Evolutionary conservation across 2,113 vertebrate genomes (phyloP).

Genomic region (Hypanus sabinus): DNA sequence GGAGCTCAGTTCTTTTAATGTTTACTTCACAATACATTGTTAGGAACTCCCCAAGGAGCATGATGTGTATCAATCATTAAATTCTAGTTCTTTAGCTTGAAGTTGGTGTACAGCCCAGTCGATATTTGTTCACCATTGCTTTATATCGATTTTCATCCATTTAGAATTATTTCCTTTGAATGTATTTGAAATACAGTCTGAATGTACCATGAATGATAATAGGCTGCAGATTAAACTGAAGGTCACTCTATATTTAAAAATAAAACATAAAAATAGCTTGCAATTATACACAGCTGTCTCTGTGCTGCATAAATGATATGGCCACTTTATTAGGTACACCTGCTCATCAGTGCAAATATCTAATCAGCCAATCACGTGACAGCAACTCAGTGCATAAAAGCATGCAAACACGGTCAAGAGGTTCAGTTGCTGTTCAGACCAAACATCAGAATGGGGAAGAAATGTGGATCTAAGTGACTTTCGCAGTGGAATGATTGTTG

Average conservation of each 20-base stretch:
- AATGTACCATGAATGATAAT: background rate
- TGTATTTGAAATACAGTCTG: background rate
- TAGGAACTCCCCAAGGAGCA: background rate
- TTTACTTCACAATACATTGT: constrained; percentile 22
- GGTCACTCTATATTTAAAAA: background rate
- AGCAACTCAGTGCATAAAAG: too few species aligned
- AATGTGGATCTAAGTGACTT: too few species aligned
- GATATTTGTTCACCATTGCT: background rate
- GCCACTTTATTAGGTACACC: too few species aligned
- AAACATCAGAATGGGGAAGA: too few species aligned
- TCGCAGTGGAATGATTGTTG: too few species aligned
- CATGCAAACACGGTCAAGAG: too few species aligned
- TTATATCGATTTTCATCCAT: background rate
- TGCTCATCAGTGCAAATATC: too few species aligned
- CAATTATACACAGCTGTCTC: background rate
- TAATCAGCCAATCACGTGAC: too few species aligned
- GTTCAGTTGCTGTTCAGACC: too few species aligned
- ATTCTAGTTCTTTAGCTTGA: background rate
- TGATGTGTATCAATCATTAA: background rate
- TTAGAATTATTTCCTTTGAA: background rate
- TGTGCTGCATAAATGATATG: background rate
- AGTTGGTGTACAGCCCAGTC: background rate
- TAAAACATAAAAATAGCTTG: background rate
- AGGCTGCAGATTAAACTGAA: background rate
- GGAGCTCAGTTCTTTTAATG: constrained; percentile 10